Conservation (phyloP, 1,140 invertebrate genomes). For the Drosophila navojoa region DNA sequence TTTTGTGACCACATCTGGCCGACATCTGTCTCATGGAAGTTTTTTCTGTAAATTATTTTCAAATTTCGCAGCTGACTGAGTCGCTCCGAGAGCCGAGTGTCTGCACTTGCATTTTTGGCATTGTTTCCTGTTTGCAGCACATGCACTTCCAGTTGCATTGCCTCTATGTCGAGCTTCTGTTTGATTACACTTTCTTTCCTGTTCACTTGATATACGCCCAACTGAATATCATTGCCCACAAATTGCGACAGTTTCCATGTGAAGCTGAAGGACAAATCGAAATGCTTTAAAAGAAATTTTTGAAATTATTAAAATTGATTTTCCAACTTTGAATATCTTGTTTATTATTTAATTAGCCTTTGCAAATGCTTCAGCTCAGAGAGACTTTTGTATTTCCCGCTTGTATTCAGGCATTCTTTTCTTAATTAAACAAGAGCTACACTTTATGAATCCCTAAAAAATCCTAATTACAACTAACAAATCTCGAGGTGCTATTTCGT, state of each 20-base stretch:
- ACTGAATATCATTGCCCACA: neutral
- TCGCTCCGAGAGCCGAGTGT: neutral
- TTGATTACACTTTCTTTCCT: slow-evolving; percentile 10
- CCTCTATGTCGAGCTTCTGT: slow-evolving; percentile 5
- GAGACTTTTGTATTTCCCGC: neutral
- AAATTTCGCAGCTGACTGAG: slow-evolving; percentile 6
- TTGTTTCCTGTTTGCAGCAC: slow-evolving; percentile 7
- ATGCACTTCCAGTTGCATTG: neutral
- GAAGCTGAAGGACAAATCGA: too few species aligned
- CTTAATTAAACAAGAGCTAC: slow-evolving; percentile 4
- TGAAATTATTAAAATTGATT: too few species aligned
- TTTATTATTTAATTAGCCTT: too few species aligned
- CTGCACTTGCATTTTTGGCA: neutral
- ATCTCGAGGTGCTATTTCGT: neutral
- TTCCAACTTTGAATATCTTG: too few species aligned
- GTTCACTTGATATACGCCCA: neutral
- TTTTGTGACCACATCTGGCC: slow-evolving; percentile 5
- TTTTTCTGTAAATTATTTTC: slow-evolving; percentile 1
- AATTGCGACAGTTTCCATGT: neutral
- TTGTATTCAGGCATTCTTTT: neutral
- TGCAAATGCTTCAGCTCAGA: too few species aligned
- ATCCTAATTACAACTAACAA: slow-evolving; percentile 27
- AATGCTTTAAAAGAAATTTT: too few species aligned
- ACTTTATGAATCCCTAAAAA: slow-evolving; percentile 1
- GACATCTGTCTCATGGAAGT: neutral